Percentiles rank a stretch among this genome's conserved stretches.
Evolutionary conservation across 2,888 invertebrate species (phyloP).

Genomic region (Himalopsyche tibetana): DNA sequence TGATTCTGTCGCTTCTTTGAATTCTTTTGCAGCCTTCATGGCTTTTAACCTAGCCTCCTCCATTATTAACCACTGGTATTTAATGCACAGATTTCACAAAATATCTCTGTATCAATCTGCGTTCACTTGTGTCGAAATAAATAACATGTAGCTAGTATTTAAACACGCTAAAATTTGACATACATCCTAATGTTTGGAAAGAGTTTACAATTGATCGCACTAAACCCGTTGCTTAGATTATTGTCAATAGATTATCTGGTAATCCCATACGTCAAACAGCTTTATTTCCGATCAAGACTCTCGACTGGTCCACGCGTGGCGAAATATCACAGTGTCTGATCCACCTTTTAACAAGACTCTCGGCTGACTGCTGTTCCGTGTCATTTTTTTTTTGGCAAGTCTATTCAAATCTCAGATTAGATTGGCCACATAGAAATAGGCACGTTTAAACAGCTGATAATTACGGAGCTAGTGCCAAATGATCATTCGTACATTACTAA

Average conservation of each 20-base stretch:
- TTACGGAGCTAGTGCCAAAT: background rate
- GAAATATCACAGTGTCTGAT: background rate
- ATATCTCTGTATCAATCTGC: too few species aligned
- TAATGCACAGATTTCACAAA: too few species aligned
- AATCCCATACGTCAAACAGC: background rate
- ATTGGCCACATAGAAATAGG: background rate
- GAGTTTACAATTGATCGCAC: too few species aligned
- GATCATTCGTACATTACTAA: background rate
- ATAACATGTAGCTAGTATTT: too few species aligned
- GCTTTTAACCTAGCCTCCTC: background rate
- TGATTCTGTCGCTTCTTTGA: background rate
- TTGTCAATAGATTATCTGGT: background rate
- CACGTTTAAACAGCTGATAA: background rate
- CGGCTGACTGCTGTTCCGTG: conserved; percentile 6
- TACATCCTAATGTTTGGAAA: too few species aligned
- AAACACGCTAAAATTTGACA: too few species aligned
- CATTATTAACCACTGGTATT: background rate
- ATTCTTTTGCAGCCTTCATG: conserved; percentile 20
- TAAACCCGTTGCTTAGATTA: too few species aligned
- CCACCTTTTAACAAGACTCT: background rate
- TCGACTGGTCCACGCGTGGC: background rate
- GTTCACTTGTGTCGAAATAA: too few species aligned
- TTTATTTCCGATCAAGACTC: background rate
- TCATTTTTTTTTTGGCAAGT: conserved; percentile 8
- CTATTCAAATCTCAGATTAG: conserved; percentile 25